Evolutionary conservation across 1,140 invertebrate genomes (phyloP), one percentile per base, ranked within the genome.

Genomic region (Agrypnia vestita): DNA sequence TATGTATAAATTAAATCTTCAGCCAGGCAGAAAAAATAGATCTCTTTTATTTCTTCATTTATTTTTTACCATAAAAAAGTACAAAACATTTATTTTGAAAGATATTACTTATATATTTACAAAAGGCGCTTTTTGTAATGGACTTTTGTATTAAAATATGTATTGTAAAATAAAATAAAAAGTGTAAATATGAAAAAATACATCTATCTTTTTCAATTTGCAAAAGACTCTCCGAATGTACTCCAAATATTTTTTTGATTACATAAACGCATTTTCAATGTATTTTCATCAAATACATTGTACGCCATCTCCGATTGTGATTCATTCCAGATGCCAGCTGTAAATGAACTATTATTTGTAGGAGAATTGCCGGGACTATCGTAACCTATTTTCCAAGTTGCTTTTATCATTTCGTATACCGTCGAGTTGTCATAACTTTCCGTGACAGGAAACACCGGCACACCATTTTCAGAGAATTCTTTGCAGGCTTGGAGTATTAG

Each of bases 191-290:
- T n/a, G n/a, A n/a, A n/a, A n/a, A 35, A 35, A 35, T 35, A 35
- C 9, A 56, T 19, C n/a, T 19, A 21, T 59, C 19, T 17, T 73
- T 11, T 19, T 76, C 79, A 80, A 64, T 78, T 76, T 46, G 82
- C 59, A 78, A 83, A 80, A 9, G 76, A 79, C 44, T 83, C 82
- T 17, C 82, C 82, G 64, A 49, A 83, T 46, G 79, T 78, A 21
- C 59, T 83, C 79, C 79, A 83, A 56, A 83, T 80, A 4, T 35
- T 75, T 78, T 83, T 83, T 8, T 21, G n/a, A 12, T 71, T 74
- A 44, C 56, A 43, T 21, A 80, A 80, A 0, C 46, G 25, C 64
- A 80, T 77, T 44, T 82, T 56, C 46, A 69, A 35, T 21, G 56
- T 13, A 15, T 51, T 72, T 53, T 21, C 62, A 75, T 72, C 44